Conservation (phyloP, 1,140 invertebrate species). For the Lethrus apterus region DNA sequence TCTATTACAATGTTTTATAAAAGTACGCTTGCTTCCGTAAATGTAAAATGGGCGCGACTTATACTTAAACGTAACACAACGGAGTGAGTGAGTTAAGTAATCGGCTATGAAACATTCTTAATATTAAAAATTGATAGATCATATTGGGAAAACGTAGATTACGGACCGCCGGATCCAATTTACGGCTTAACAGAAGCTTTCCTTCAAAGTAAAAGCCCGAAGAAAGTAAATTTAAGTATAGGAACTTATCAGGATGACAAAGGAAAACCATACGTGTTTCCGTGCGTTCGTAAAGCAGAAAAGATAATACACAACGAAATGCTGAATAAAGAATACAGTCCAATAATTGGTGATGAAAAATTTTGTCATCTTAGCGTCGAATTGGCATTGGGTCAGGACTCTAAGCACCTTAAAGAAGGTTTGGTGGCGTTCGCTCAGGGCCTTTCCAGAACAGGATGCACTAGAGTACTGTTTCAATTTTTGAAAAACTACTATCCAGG, state of each 20-base stretch:
- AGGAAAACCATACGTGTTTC: slow-evolving; percentile 94
- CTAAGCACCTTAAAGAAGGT: slow-evolving; percentile 62
- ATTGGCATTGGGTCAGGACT: slow-evolving; percentile 84
- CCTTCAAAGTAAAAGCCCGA: slow-evolving; percentile 85
- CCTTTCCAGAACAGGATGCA: slow-evolving; percentile 93
- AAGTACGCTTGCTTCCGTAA: too few species aligned
- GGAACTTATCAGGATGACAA: slow-evolving; percentile 97
- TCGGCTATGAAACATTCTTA: too few species aligned
- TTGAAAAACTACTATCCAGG: slow-evolving; percentile 77
- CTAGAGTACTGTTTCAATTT: slow-evolving; percentile 86
- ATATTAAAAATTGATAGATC: too few species aligned
- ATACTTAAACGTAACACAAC: too few species aligned
- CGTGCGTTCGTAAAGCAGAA: slow-evolving; percentile 74
- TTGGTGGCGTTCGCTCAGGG: slow-evolving; percentile 60
- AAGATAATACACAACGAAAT: slow-evolving; percentile 45
- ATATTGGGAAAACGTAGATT: slow-evolving; percentile 85
- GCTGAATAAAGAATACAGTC: slow-evolving; percentile 93
- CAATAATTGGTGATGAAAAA: slow-evolving; percentile 77
- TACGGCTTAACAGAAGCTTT: slow-evolving; percentile 95
- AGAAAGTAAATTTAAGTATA: slow-evolving; percentile 96
- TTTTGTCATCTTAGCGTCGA: slow-evolving; percentile 75
- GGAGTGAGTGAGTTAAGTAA: too few species aligned
- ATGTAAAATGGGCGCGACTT: too few species aligned
- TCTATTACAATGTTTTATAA: too few species aligned
- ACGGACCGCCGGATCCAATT: slow-evolving; percentile 98